phyloP scores from a whole-genome alignment of 2,888 invertebrate genomes.

The Celastrina argiolus region DNA sequence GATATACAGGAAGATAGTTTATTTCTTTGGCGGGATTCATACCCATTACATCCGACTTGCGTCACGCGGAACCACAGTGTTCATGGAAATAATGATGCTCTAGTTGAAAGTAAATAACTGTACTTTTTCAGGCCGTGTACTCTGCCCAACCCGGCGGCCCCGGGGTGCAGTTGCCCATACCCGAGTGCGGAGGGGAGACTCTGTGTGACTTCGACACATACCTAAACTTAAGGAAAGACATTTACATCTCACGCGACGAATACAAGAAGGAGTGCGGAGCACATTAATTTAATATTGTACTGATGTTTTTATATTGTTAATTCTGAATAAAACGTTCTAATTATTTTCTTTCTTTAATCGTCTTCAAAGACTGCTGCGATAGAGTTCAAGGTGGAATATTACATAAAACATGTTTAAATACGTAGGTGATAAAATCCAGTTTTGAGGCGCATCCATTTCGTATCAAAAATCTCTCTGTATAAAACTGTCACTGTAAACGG shows the following conservation, averaged over 20 bases:
- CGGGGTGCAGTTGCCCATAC: not conserved
- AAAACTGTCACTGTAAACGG: not conserved
- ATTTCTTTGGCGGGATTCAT: too few relatives aligned
- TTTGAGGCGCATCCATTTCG: not conserved
- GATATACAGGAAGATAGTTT: too few relatives aligned
- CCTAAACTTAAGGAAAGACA: slow-evolving; percentile 1
- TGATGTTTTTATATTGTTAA: not conserved
- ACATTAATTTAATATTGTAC: not conserved
- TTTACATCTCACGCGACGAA: not conserved
- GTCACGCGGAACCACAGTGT: too few relatives aligned
- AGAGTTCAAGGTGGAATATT: not conserved
- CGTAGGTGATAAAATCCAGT: slow-evolving; percentile 1
- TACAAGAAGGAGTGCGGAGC: not conserved
- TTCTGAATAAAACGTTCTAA: not conserved
- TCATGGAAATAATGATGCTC: too few relatives aligned
- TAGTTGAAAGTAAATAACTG: slow-evolving; percentile 27
- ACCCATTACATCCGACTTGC: too few relatives aligned
- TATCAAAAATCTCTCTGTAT: slow-evolving; percentile 3
- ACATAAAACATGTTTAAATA: not conserved
- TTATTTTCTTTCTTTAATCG: too few relatives aligned
- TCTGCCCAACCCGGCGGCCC: slow-evolving; percentile 8
- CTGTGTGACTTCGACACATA: slow-evolving; percentile 18
- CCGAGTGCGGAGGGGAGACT: not conserved
- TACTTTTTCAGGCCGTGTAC: slow-evolving; percentile 19
- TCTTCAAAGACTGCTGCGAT: too few relatives aligned